phyloP scores from a whole-genome alignment of 1,140 invertebrate species.

The Nephila pilipes region DNA sequence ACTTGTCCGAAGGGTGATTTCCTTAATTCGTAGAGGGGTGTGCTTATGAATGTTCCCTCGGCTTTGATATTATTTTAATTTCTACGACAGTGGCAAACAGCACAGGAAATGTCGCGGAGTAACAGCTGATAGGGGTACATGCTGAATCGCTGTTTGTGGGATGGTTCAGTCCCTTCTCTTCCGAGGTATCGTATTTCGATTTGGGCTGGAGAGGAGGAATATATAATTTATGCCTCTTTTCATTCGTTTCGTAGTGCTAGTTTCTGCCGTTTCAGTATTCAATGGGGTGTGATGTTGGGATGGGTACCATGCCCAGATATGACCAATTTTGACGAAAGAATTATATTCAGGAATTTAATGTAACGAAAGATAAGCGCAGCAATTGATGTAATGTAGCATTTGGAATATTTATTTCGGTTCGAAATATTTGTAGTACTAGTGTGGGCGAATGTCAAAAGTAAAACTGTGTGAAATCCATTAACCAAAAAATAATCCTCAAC shows the following conservation, averaged over 20 bases:
- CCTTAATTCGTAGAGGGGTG: neutral
- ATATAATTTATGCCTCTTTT: constrained; percentile 19
- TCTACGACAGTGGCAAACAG: neutral
- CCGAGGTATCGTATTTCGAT: constrained; percentile 37
- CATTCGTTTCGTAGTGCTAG: neutral
- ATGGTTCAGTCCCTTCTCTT: neutral
- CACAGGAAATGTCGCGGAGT: constrained; percentile 26
- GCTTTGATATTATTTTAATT: constrained; percentile 71
- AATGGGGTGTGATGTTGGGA: neutral
- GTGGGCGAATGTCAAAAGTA: too few species aligned
- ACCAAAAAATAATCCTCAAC: too few species aligned
- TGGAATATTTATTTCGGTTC: too few species aligned
- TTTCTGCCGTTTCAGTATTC: neutral
- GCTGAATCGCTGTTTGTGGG: neutral
- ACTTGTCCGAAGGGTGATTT: constrained; percentile 12
- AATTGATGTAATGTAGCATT: too few species aligned
- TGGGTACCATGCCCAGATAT: neutral
- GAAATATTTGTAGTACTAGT: too few species aligned
- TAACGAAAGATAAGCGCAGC: too few species aligned
- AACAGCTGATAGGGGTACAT: constrained; percentile 28
- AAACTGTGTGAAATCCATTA: too few species aligned
- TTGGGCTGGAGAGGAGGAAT: neutral
- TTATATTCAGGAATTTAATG: neutral
- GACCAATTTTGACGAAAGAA: neutral
- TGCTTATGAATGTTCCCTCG: neutral